These are phyloP conservation scores for Pteronotus mesoamericanus DNA, from an alignment of 2,797 vertebrate genomes.

Conservation along the genomic window DNA sequence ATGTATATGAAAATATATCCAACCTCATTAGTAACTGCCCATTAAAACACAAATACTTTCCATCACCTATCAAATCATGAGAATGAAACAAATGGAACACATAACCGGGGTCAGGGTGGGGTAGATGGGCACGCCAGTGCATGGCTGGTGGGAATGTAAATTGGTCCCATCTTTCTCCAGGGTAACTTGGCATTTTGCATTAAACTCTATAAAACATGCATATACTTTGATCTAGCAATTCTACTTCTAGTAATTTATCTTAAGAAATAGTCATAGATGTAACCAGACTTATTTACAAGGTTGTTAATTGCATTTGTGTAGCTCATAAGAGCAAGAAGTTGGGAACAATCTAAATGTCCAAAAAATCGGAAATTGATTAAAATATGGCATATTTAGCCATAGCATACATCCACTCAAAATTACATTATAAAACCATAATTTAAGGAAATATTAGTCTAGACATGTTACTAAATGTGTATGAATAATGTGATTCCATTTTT, in stretches of 20 bases:
- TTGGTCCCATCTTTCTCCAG: neutral
- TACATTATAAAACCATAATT: neutral
- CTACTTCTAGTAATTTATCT: neutral
- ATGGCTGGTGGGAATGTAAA: neutral
- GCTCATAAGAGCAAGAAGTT: slow-evolving; percentile 1
- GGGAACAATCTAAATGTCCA: neutral
- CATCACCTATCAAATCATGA: neutral
- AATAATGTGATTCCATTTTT: neutral
- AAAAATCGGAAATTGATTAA: neutral
- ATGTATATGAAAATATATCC: neutral
- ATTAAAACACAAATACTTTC: neutral
- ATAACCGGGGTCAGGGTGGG: neutral
- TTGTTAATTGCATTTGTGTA: neutral
- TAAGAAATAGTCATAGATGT: neutral
- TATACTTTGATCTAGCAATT: neutral
- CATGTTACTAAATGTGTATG: neutral
- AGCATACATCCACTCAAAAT: neutral
- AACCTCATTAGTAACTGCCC: neutral
- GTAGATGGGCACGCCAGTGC: neutral
- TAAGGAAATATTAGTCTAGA: neutral
- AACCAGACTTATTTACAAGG: neutral
- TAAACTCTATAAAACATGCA: neutral
- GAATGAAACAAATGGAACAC: neutral
- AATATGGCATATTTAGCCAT: neutral
- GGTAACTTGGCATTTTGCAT: neutral